Evolutionary conservation across 2,888 invertebrate species (phyloP).

Genomic region (Strigamia crassipes): DNA sequence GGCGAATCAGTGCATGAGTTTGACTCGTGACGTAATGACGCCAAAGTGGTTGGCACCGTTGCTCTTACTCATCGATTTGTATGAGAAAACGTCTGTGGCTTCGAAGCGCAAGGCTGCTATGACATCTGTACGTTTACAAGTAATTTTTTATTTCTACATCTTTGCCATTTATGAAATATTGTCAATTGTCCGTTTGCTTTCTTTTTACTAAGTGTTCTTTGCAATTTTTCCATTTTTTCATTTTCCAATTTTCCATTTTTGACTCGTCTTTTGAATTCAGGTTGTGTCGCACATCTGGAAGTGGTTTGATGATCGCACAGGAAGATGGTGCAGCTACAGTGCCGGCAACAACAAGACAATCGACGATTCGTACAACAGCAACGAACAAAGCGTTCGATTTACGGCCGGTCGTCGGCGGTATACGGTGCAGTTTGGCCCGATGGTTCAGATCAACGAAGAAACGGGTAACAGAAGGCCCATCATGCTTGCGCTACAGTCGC

Average conservation of each 20-base stretch:
- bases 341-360: slow-evolving; percentile 73
- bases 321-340: slow-evolving; percentile 78
- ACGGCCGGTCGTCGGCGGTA: slow-evolving; percentile 75
- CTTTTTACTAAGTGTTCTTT: no score
- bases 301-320: slow-evolving; percentile 81
- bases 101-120: slow-evolving; percentile 70
- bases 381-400: slow-evolving; percentile 71
- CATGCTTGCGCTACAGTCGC: slow-evolving; percentile 64
- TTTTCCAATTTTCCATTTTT: background rate
- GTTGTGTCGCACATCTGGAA: slow-evolving; percentile 67
- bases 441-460: slow-evolving; percentile 81
- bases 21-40: slow-evolving; percentile 57
- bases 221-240: slow-evolving; percentile 1
- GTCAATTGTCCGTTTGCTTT: no score
- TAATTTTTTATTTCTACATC: background rate
- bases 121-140: slow-evolving; percentile 61
- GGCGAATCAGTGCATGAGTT: slow-evolving; percentile 55
- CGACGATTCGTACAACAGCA: slow-evolving; percentile 76
- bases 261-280: no score
- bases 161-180: slow-evolving; percentile 53
- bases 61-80: slow-evolving; percentile 73
- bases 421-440: slow-evolving; percentile 75
- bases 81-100: slow-evolving; percentile 74
- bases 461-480: slow-evolving; percentile 80
- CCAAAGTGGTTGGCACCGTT: slow-evolving; percentile 78